phyloP scores from a whole-genome alignment of 1,140 invertebrate genomes.

The Trichogramma pretiosum region DNA sequence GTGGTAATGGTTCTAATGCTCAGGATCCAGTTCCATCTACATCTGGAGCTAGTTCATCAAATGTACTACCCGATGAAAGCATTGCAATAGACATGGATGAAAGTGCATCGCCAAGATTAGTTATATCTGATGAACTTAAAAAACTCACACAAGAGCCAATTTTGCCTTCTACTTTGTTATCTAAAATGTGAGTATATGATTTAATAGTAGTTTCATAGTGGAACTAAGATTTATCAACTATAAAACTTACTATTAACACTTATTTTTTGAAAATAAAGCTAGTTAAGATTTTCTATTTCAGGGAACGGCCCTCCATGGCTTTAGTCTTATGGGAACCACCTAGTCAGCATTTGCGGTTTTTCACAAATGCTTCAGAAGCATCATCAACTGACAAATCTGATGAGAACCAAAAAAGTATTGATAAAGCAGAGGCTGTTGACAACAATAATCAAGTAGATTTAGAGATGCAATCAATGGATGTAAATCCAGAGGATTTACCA shows the following conservation, averaged over 20 bases:
- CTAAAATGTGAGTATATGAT: constrained; percentile 46
- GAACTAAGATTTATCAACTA: no score
- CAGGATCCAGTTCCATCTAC: constrained; percentile 25
- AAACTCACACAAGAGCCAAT: constrained; percentile 53
- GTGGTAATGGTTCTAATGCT: constrained; percentile 28
- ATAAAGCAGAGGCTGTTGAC: constrained; percentile 12
- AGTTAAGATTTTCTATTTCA: constrained; percentile 31
- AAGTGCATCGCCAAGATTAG: constrained; percentile 40
- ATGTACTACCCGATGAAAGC: constrained; percentile 22
- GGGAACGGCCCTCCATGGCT: constrained; percentile 64
- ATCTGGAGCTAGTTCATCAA: constrained; percentile 19
- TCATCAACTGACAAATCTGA: constrained; percentile 20
- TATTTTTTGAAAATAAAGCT: constrained; percentile 21
- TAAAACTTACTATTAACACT: no score
- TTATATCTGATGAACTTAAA: constrained; percentile 62
- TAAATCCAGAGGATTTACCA: constrained; percentile 11
- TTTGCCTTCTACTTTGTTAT: constrained; percentile 50
- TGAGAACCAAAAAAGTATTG: constrained; percentile 29
- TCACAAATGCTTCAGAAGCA: constrained; percentile 23
- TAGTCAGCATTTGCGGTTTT: constrained; percentile 45
- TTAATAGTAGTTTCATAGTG: no score
- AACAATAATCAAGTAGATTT: constrained; percentile 17
- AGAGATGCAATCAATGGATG: constrained; percentile 28
- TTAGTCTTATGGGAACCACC: constrained; percentile 68
- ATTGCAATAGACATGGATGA: constrained; percentile 23